These are phyloP conservation scores for Ichneumoninae sp. DNA, from an alignment of 2,888 invertebrate genomes.

Conservation along the genomic window DNA sequence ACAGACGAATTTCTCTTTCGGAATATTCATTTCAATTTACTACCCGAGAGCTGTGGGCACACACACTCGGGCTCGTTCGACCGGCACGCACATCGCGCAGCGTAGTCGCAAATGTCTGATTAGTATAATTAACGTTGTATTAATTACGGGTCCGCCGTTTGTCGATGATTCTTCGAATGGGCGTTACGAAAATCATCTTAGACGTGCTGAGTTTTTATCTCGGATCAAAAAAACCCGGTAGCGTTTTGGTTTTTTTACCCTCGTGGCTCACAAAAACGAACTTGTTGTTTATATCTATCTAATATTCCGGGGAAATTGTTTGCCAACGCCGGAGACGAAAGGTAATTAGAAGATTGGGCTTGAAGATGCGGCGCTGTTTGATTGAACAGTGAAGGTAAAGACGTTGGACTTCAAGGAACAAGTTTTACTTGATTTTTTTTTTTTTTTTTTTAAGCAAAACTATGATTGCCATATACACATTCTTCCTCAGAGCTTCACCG, in stretches of 20 bases:
- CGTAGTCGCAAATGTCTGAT: slow-evolving; percentile 1
- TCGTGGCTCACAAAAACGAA: not conserved
- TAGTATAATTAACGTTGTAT: slow-evolving; percentile 24
- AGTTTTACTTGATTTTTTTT: not conserved
- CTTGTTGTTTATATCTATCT: not conserved
- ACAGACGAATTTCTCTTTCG: slow-evolving; percentile 28
- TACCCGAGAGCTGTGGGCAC: not conserved
- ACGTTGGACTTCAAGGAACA: not conserved
- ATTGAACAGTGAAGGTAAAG: not conserved
- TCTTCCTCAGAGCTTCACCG: not conserved
- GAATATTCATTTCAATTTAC: slow-evolving; percentile 24
- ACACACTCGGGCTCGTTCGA: not conserved
- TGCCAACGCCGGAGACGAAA: not conserved
- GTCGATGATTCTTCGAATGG: not conserved
- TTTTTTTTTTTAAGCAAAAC: not conserved
- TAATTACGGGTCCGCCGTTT: not conserved
- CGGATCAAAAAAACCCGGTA: not conserved
- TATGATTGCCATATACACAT: not conserved
- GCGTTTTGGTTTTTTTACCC: slow-evolving; percentile 4
- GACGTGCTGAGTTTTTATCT: not conserved
- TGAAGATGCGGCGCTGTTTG: not conserved
- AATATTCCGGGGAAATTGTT: slow-evolving; percentile 11
- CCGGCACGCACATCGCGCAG: not conserved
- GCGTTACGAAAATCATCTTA: not conserved
- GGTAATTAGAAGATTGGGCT: not conserved